phyloP scores from a whole-genome alignment of 2,888 invertebrate species.

The Clitarchus hookeri region DNA sequence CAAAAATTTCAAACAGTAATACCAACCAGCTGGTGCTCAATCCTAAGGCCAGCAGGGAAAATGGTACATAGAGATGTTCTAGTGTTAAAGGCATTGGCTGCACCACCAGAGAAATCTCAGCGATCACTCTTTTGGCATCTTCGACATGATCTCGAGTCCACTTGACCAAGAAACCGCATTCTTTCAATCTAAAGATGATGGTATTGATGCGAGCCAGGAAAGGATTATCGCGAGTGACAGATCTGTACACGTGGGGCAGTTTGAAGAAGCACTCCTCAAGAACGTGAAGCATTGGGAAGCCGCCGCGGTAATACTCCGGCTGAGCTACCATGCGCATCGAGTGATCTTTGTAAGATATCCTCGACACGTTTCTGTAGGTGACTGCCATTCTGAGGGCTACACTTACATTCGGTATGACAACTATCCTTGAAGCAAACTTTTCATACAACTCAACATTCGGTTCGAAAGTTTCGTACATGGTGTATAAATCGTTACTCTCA shows the following conservation, averaged over 20 bases:
- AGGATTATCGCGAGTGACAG: background rate
- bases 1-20: background rate
- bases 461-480: background rate
- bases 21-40: background rate
- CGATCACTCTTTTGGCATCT: background rate
- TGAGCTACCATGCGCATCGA: background rate
- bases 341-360: background rate
- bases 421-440: background rate
- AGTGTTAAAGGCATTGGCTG: background rate
- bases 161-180: background rate
- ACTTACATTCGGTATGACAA: background rate
- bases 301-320: background rate
- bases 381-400: background rate
- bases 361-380: background rate
- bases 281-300: background rate
- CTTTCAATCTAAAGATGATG: background rate
- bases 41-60: background rate
- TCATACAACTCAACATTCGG: background rate
- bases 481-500: background rate
- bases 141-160: background rate
- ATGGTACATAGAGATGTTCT: background rate
- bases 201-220: background rate
- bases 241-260: background rate
- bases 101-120: background rate
- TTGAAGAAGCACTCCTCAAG: background rate